phyloP scores from a whole-genome alignment of 2,888 invertebrate genomes.

The Physocephala rufipes region DNA sequence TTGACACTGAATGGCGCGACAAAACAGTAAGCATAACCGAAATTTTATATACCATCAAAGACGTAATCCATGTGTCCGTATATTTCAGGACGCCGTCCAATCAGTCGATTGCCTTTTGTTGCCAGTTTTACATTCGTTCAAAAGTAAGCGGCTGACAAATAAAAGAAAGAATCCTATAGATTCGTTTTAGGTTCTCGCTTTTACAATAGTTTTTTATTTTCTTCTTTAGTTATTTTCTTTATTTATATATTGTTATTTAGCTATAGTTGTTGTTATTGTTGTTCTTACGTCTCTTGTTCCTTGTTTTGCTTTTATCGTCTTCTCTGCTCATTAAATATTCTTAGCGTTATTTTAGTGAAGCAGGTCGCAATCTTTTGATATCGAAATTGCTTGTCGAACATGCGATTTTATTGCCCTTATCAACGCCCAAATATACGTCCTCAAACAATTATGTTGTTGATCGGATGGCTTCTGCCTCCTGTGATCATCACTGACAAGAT shows the following conservation, averaged over 20 bases:
- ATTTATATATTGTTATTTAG: constrained; percentile 29
- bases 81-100: neutral
- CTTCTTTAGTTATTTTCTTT: constrained; percentile 16
- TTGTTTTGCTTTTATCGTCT: constrained; percentile 26
- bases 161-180: constrained; percentile 6
- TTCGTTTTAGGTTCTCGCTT: constrained; percentile 26
- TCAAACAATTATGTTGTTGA: constrained; percentile 28
- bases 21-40: constrained; percentile 51
- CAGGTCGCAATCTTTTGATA: constrained; percentile 53
- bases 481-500: constrained; percentile 25
- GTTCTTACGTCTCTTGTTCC: neutral
- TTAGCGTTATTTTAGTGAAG: constrained; percentile 59
- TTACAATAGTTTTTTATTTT: constrained; percentile 25
- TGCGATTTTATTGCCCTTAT: constrained; percentile 54
- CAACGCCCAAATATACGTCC: constrained; percentile 14
- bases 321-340: constrained; percentile 47
- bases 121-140: neutral
- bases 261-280: constrained; percentile 11
- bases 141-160: no score
- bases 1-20: constrained; percentile 38
- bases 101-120: constrained; percentile 11
- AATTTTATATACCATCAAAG: constrained; percentile 38
- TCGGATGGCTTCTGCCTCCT: constrained; percentile 11
- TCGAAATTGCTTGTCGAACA: constrained; percentile 54
- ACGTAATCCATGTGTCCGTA: neutral